Evolutionary conservation across 2,797 vertebrate species (phyloP), one percentile per base, ranked within the genome.

Genomic region (Danio jaintianensis): DNA sequence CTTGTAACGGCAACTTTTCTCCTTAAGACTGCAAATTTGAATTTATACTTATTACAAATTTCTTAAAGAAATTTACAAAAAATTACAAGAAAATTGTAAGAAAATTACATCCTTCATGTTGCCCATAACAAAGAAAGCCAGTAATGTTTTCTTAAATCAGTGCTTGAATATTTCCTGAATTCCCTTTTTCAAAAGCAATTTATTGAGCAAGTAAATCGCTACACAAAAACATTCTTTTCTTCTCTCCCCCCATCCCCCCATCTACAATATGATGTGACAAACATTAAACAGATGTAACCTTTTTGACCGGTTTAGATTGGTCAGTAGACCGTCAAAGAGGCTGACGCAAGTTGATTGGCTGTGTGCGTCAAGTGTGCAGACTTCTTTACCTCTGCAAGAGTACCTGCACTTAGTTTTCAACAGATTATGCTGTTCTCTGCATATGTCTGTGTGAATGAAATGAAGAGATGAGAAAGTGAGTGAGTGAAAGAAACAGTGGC

Each of bases 331-430:
- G 20, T 81, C 47, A 78, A 36, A 74, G 61, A 50, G 42, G 18
- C 48, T 82, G 83, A 79, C 76, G 67, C 80, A 85, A 53, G 53
- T 22, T 0, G 47, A 43, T 15, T 47, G 18, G 50, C 66, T 71
- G 29, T 63, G 53, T 72, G 67, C 61, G 72, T 84, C 83, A 82
- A 71, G 64, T 52, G 43, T 56, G 78, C 79, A 81, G 71, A 69
- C 75, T 75, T 67, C 75, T 79, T 84, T 70, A 40, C 47, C 38
- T 58, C 47, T 63, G 68, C 15, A 61, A 45, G 67, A 58, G 45
- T 61, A 13, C 18, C 74, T 81, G 63, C 13, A 66, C 36, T 76
- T 53, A 58, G 47, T 71, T 77, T 66, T 64, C 53, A 70, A 43
- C 67, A 7, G 20, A 78, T 61, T 78, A 55, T 58, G 47, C 66